Percentiles rank a stretch among this genome's conserved stretches.
phyloP scores from a whole-genome alignment of 2,113 vertebrate species.

The Serilophus lunatus region DNA sequence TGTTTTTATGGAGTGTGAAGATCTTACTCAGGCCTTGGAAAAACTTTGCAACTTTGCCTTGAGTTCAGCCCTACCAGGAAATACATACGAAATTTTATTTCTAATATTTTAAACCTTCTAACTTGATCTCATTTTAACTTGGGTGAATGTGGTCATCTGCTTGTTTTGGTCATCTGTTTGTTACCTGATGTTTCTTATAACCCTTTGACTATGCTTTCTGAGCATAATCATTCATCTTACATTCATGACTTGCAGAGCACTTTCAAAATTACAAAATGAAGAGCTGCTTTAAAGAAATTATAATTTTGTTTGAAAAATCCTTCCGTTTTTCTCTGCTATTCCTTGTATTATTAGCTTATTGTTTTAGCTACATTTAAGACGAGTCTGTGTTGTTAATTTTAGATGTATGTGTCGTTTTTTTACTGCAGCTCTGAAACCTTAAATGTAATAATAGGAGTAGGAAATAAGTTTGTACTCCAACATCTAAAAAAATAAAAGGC shows the following conservation, averaged over 20 bases:
- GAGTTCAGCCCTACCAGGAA: not conserved
- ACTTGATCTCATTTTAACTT: not conserved
- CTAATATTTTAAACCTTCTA: not conserved
- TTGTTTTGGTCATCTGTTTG: not conserved
- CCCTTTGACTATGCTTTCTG: not conserved
- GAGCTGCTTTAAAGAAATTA: not conserved
- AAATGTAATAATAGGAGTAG: not conserved
- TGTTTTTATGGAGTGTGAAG: not conserved
- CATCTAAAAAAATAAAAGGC: not conserved
- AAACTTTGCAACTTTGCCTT: not conserved
- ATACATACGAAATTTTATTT: not conserved
- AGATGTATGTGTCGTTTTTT: not conserved
- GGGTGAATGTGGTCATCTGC: fast-evolving
- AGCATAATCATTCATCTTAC: not conserved
- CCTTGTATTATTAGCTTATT: not conserved
- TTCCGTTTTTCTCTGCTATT: not conserved
- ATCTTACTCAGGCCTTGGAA: not conserved
- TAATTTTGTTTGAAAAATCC: not conserved
- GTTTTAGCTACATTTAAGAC: not conserved
- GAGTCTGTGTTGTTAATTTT: not conserved
- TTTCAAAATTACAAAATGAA: not conserved
- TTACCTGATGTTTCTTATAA: not conserved
- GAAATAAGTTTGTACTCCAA: not conserved
- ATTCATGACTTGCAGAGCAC: not conserved
- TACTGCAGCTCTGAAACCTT: not conserved